Base-by-base conservation (phyloP, 2,113 vertebrate genomes). In the Nycticebus coucang region DNA sequence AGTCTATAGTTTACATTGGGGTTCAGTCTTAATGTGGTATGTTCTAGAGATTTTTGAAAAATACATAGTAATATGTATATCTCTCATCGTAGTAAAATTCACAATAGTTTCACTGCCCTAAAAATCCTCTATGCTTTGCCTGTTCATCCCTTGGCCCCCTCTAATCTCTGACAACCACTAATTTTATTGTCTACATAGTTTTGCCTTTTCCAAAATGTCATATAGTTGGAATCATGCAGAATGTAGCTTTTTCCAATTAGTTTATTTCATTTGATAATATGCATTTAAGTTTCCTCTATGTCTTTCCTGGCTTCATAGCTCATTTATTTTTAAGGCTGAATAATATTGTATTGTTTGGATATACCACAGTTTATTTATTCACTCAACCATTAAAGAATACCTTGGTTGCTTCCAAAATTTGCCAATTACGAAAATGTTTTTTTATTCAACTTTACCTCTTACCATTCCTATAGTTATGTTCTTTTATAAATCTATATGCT, bases 181-280 rank as follows among this genome's bases (percentile, higher is more conserved):
- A 75, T 77, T 3, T 82, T 57, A 53, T 11, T 74, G 3, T 86
- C 19, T 71, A n/a, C 55, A 50, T 60, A 91, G 59, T 69, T 86
- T 95, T 81, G 24, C 50, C 35, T 78, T 95, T 89, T 66, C 33
- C 22, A 26, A 45, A 45, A 37, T 94, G 50, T 89, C 66, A 13
- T 72, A n/a, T 24, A 53, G 60, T 84, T 97, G 60, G 68, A 95
- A 91, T 91, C 28, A 71, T 82, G 68, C n/a, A 87, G 41, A 71
- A 19, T 35, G 7, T 50, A 69, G 15, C 78, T 68, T 96, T 93
- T 91, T 45, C 45, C 78, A 94, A 55, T 41, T 93, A 12, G 18
- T 22, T 85, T 90, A 19, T 83, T 94, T 94, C 50, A 85, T 35
- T 83, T 89, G 64, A 13, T 68, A 78, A 85, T 85, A 57, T 21